These are phyloP conservation scores for Drosophila mimetica DNA, from an alignment of 2,888 invertebrate species.

Conservation along the genomic window DNA sequence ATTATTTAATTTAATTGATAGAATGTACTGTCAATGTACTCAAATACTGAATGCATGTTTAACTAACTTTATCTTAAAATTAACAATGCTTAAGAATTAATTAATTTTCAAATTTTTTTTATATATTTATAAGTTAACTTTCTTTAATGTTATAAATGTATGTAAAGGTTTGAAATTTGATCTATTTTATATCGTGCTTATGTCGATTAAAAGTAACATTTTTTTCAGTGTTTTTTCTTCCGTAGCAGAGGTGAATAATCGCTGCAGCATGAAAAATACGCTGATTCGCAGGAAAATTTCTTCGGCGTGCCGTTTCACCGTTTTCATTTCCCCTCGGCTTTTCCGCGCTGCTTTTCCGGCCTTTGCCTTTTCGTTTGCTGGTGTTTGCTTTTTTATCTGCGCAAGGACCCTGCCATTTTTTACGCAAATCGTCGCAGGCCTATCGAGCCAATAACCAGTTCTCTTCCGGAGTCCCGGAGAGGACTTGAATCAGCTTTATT, in stretches of 20 bases:
- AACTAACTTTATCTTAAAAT: no score
- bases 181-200: no score
- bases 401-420: slow-evolving; percentile 65
- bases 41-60: no score
- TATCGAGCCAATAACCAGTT: slow-evolving; percentile 58
- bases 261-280: slow-evolving; percentile 79
- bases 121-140: no score
- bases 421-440: slow-evolving; percentile 71
- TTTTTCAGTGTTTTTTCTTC: slow-evolving; percentile 46
- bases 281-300: slow-evolving; percentile 71
- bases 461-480: slow-evolving; percentile 15
- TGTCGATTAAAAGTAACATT: no score
- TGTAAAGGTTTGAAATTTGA: no score
- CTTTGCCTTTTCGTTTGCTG: slow-evolving; percentile 37
- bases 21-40: no score
- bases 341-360: slow-evolving; percentile 17
- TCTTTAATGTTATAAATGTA: no score
- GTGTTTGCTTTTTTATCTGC: slow-evolving; percentile 63
- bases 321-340: slow-evolving; percentile 10
- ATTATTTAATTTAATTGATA: no score
- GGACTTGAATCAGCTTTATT: slow-evolving; percentile 83
- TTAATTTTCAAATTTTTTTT: no score
- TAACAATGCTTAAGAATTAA: no score
- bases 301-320: slow-evolving; percentile 17
- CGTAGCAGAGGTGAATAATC: slow-evolving; percentile 65